Evolutionary conservation across 2,113 vertebrate species (phyloP), one percentile per base, ranked within the genome.

Genomic region (Macrotus californicus): DNA sequence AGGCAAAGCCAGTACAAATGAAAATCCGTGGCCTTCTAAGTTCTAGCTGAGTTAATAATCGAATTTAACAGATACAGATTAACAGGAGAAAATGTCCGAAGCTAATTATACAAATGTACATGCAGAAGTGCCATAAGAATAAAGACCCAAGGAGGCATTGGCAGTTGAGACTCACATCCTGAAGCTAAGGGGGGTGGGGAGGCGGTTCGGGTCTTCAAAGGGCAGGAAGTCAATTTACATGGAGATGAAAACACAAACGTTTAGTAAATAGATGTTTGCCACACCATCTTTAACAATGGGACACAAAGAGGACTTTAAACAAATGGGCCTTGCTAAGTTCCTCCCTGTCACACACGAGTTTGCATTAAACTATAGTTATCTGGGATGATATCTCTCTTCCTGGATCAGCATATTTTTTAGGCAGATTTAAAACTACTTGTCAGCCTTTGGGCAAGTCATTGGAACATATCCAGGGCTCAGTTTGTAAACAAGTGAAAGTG

Each of bases 1-100:
- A 94, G 18, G 80, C 41, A 66, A 69, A 96, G 96, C 64, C 50
- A 59, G 50, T 46, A 91, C 48, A 86, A 75, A 95, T 85, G 46
- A 83, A 95, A 97, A 90, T 59, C 21, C 13, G 70, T 75, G 67
- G 46, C 67, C 64, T 64, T 83, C 56, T 64, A 61, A 31, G 39
- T 61, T 43, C 24, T 7, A 64, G 15, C 80, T 34, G 9, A 10
- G 54, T 16, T 43, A 43, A 21, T 61, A 34, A 64, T 83, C 39
- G 46, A 34, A 83, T 64, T 64, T 43, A 64, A 46, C 10, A 39
- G 15, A 61, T 26, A 82, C 16, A 31, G 15, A 61, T 82, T 59
- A 82, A 41, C 54, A 64, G 29, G 29, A 43, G 41, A 34, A 64
- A 43, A 31, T 64, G 11, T 64, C 56, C 56, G 34, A 61, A 64